These are phyloP conservation scores for Cephus sareptanus DNA, from an alignment of 2,888 invertebrate species.

Conservation along the genomic window DNA sequence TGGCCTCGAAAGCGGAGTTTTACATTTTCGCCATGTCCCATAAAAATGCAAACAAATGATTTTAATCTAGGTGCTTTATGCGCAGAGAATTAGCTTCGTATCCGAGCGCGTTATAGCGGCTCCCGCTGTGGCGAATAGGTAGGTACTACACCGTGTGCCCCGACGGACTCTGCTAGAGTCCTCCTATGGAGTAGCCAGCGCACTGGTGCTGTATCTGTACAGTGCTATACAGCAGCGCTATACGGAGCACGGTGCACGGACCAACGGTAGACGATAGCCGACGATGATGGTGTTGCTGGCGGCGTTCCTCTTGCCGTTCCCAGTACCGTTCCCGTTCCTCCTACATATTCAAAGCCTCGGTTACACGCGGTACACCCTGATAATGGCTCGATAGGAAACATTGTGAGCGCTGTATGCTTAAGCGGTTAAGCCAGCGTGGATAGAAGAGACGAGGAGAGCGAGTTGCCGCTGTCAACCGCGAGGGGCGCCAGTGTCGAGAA, in stretches of 20 bases:
- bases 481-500: not conserved
- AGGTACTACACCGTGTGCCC: not conserved
- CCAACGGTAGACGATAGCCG: not conserved
- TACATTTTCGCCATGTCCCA: constrained; percentile 32
- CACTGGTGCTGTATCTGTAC: not conserved
- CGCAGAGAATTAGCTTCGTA: constrained; percentile 31
- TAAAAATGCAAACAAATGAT: constrained; percentile 40
- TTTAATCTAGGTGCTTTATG: constrained; percentile 39
- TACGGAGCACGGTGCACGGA: too few relatives aligned
- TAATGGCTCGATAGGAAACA: constrained; percentile 14
- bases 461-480: not conserved
- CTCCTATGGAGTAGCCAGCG: not conserved
- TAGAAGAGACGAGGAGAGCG: not conserved
- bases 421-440: constrained; percentile 1
- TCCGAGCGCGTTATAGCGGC: constrained; percentile 19
- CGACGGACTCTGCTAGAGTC: not conserved
- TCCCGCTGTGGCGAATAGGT: constrained; percentile 12
- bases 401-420: constrained; percentile 9
- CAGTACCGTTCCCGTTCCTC: constrained; percentile 6
- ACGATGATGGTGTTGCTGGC: not conserved
- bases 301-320: not conserved
- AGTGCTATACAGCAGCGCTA: not conserved
- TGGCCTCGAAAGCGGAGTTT: constrained; percentile 17
- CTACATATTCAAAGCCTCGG: constrained; percentile 25
- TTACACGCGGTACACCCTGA: constrained; percentile 16